Evolutionary conservation across 1,140 invertebrate genomes (phyloP).

Genomic region (Bombus ignitus): DNA sequence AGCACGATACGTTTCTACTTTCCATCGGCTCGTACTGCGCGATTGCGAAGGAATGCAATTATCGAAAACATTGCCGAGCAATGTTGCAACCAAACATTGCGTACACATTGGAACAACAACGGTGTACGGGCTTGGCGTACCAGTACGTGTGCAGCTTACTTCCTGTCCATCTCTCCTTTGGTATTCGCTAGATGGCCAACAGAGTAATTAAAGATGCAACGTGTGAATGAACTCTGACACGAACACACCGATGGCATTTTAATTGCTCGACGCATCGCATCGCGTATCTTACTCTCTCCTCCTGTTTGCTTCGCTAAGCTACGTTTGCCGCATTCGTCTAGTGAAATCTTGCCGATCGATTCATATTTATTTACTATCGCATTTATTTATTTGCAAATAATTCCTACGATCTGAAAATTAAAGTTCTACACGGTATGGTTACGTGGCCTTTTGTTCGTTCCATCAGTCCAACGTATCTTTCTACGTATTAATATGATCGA

Average conservation of each 20-base stretch:
- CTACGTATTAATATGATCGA: neutral
- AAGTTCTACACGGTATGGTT: neutral
- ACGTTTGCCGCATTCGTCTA: neutral
- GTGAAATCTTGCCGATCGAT: constrained; percentile 30
- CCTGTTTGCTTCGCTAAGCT: neutral
- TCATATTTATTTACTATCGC: too few relatives aligned
- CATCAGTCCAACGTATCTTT: neutral
- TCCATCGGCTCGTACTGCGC: constrained; percentile 3
- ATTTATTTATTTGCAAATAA: too few relatives aligned
- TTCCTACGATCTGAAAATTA: neutral
- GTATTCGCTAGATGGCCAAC: neutral
- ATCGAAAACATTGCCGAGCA: neutral
- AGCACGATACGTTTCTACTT: constrained; percentile 35
- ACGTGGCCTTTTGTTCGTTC: too few relatives aligned
- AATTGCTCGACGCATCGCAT: constrained; percentile 40
- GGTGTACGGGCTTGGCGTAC: neutral
- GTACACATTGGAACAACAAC: neutral
- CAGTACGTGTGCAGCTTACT: neutral
- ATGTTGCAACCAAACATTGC: neutral
- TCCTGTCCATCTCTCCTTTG: neutral
- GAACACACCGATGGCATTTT: constrained; percentile 47
- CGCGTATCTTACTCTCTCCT: constrained; percentile 33
- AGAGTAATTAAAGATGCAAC: constrained; percentile 21
- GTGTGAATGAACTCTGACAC: constrained; percentile 31
- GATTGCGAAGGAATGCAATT: neutral